Conservation (phyloP, 1,140 invertebrate species). For the Proales similis region DNA sequence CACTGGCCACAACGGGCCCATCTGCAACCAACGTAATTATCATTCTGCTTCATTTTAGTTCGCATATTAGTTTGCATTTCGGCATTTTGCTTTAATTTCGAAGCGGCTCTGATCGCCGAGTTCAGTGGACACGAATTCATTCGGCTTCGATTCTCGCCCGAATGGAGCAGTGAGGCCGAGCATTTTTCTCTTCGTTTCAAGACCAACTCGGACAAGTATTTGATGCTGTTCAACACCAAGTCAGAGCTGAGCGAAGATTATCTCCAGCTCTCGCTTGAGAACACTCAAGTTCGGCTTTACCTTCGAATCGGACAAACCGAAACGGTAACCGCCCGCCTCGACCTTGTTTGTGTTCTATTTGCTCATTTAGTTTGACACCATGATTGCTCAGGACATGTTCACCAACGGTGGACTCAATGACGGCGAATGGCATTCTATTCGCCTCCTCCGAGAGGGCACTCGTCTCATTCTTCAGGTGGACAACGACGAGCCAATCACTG, state of each 20-base stretch:
- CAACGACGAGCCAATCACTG: conserved; percentile 39
- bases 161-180: conserved; percentile 32
- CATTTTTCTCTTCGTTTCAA: conserved; percentile 32
- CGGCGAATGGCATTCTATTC: conserved; percentile 47
- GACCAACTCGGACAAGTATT: neutral
- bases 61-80: neutral
- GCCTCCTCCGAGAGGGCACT: conserved; percentile 44
- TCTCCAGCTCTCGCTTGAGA: conserved; percentile 15
- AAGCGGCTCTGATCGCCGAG: conserved; percentile 26
- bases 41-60: neutral
- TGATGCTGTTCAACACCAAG: conserved; percentile 11
- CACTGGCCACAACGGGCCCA: conserved; percentile 79
- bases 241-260: conserved; percentile 15
- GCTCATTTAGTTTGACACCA: neutral
- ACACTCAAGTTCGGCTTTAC: conserved; percentile 8
- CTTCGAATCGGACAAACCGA: conserved; percentile 10
- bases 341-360: neutral
- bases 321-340: conserved; percentile 6
- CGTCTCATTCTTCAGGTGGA: conserved; percentile 46
- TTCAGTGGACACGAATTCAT: conserved; percentile 12
- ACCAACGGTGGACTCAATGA: conserved; percentile 39
- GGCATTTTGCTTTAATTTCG: neutral
- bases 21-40: conserved; percentile 60
- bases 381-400: neutral
- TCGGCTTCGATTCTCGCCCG: conserved; percentile 7